Evolutionary conservation across 2,113 vertebrate species (phyloP), one percentile per base, ranked within the genome.

Genomic region (Poeciliopsis retropinna): DNA sequence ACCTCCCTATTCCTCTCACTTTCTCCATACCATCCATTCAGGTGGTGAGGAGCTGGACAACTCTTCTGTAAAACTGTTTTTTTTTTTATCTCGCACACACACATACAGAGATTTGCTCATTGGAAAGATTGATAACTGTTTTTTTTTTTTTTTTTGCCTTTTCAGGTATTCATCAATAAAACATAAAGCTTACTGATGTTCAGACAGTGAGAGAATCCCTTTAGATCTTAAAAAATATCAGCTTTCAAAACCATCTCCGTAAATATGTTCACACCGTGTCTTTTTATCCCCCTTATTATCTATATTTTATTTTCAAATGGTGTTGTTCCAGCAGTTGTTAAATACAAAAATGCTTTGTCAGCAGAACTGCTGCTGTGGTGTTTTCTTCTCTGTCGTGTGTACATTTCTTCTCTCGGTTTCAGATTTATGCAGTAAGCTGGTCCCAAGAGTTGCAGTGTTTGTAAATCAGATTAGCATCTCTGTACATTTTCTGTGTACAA

Each of bases 391-490:
- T 57, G 19, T 72, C 61, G 15, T 14, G 57, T 72, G 28, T 60
- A 34, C 63, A 62, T 67, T 71, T 73, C 32, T 75, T 63, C 37
- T 54, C 64, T 81, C 44, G 2, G 37, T 75, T 75, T 79, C 64
- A 63, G 54, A 77, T 75, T 77, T n/a, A 17, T 67, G 76, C 78
- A 39, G 47, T 68, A 72, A 79, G 73, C 72, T 86, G 82, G 70
- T 54, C 70, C 73, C 79, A 25, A 60, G 57, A 73, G 78, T 81
- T 77, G 54, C 67, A 29, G 29, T 88, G 82, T 93, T 89, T 89
- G 79, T 87, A 64, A 64, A 80, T 88, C 79, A 87, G 93, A 93
- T 94, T 89, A 89, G 64, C 71, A 83, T 88, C 75, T 70, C 34
- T 37, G 71, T 32, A 29, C 73, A 25, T 88, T 47, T 67, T 75